phyloP scores from a whole-genome alignment of 2,888 invertebrate species.

The Idaea straminata region DNA sequence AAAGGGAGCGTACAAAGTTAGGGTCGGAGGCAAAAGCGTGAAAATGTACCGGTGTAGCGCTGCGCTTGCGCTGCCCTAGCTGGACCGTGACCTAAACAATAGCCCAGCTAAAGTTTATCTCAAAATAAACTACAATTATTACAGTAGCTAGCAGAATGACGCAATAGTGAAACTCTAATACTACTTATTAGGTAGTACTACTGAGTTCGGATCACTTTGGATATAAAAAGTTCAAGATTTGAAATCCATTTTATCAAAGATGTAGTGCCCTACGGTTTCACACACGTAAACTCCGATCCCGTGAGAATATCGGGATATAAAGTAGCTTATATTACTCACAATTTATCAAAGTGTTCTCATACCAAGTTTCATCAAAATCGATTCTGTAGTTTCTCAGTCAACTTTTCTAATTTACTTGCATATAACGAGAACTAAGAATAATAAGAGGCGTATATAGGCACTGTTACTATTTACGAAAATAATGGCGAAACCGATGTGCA shows the following conservation, averaged over 20 bases:
- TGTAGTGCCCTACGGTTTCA: too few species aligned
- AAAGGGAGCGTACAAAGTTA: slow-evolving; percentile 37
- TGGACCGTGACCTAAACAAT: slow-evolving; percentile 3
- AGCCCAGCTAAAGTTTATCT: not conserved
- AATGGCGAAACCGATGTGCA: not conserved
- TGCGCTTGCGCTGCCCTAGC: slow-evolving; percentile 31
- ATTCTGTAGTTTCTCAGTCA: not conserved
- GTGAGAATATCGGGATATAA: too few species aligned
- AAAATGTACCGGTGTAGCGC: slow-evolving; percentile 43
- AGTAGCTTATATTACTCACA: too few species aligned
- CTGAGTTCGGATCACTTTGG: not conserved
- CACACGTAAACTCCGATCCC: too few species aligned
- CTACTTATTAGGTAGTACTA: not conserved
- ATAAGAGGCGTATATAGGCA: not conserved
- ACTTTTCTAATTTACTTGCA: not conserved
- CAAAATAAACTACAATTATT: not conserved
- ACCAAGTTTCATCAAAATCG: too few species aligned
- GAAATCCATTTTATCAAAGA: too few species aligned
- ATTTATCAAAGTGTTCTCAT: too few species aligned
- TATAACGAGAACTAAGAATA: not conserved
- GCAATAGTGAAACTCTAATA: not conserved
- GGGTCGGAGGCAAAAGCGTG: slow-evolving; percentile 42
- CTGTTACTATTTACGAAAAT: not conserved
- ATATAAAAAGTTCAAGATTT: not conserved
- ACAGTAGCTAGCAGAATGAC: not conserved